These are phyloP conservation scores for Zapornia atra DNA, from an alignment of 2,113 vertebrate species.

Conservation along the genomic window DNA sequence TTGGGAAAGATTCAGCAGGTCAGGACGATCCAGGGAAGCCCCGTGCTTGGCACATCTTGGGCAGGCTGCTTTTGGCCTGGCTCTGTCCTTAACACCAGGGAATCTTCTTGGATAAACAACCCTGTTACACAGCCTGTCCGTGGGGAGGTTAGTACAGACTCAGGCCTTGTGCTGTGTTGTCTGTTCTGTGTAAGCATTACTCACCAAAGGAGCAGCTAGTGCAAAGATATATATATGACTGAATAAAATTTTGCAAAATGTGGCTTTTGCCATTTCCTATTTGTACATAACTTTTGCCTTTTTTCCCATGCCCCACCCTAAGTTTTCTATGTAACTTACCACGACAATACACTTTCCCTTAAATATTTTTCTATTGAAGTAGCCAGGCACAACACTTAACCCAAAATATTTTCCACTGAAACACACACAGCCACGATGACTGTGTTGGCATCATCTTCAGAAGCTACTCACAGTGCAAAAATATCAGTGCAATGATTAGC, in stretches of 20 bases:
- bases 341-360: not conserved
- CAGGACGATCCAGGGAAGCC: not conserved
- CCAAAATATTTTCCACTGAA: constrained; percentile 34
- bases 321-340: not conserved
- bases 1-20: not conserved
- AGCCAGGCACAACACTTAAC: not conserved
- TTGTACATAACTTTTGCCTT: not conserved
- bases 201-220: not conserved
- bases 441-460: constrained; percentile 3
- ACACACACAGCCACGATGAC: not conserved
- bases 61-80: not conserved
- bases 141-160: not conserved
- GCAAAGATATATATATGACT: not conserved
- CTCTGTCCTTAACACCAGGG: not conserved
- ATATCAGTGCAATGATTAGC: not conserved
- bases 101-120: not conserved
- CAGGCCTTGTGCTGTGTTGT: fast-evolving
- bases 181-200: not conserved
- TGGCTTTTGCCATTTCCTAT: not conserved
- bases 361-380: constrained; percentile 42
- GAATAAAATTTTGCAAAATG: not conserved
- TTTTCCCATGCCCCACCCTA: not conserved
- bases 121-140: not conserved
- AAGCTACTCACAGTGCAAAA: not conserved
- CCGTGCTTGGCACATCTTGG: not conserved